phyloP scores from a whole-genome alignment of 2,797 vertebrate genomes.

The Crocodylus rhombifer region DNA sequence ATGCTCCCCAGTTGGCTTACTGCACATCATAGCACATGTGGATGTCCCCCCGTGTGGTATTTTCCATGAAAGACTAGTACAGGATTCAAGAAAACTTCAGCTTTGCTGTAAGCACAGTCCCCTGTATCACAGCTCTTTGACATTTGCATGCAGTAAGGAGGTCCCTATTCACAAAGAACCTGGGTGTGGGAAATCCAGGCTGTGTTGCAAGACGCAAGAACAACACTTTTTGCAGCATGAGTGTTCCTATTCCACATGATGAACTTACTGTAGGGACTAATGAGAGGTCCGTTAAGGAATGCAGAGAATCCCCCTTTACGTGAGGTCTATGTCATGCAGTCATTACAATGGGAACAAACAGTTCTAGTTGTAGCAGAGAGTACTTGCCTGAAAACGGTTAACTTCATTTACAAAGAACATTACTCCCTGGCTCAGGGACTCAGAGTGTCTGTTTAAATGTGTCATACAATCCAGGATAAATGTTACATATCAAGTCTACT shows the following conservation, averaged over 20 bases:
- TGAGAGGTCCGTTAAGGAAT: background rate
- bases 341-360: background rate
- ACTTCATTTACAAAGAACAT: conserved; percentile 6
- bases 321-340: background rate
- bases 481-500: background rate
- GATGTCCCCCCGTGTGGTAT: too few species aligned
- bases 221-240: background rate
- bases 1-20: too few species aligned
- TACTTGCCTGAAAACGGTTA: background rate
- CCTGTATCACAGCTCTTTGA: background rate
- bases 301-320: background rate
- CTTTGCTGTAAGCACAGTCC: background rate
- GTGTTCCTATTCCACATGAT: background rate
- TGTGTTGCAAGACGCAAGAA: background rate
- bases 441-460: background rate
- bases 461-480: background rate
- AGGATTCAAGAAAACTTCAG: background rate
- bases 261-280: background rate
- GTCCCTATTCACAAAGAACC: background rate
- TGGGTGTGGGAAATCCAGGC: background rate
- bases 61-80: background rate
- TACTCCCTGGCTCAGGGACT: background rate
- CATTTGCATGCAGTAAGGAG: background rate
- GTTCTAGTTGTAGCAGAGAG: background rate
- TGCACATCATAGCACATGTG: too few species aligned